Base-by-base conservation (phyloP, 2,888 invertebrate genomes). In the Hydrotaea cyrtoneurina region DNA sequence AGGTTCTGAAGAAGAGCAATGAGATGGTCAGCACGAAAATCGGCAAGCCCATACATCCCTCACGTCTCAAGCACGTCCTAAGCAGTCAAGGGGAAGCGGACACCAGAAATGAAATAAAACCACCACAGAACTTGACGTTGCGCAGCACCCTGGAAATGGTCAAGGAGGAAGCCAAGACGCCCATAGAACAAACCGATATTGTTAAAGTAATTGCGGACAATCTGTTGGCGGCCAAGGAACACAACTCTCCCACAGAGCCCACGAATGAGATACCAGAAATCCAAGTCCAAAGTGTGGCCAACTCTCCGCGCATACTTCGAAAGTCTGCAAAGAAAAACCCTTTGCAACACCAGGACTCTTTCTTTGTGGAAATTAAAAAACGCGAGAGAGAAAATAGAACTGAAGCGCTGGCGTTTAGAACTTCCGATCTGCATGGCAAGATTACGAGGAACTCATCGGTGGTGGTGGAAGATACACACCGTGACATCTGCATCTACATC, bases 1-100 rank as follows among this genome's bases (percentile, higher is more conserved):
- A 91, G 59, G 89, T 92, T 36, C 80, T 91, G 66, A 89, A 89
- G n/a, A 90, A 90, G 64, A 90, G 90, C n/a, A 90, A 90, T 26
- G 91, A 92, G 66, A 78, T 90, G 17, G 87, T 88, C 43, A 74
- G 71, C 15, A 69, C 82, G 71, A 85, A 78, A 39, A 26, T 62
- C 2, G 66, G 66, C 86, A 80, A 78, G 80, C 78, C 0, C 81
- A 87, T 43, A 84, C 17, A 36, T 4, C 86, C 77, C 83, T n/a
- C 84, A 80, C 62, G 86, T 11, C 21, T 43, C 80, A 55, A 78
- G 77, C n/a, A 57, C 83, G 75, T n/a, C 17, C 50, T 10, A 46
- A 57, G 15, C 53, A n/a, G 4, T 17, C 46, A 81, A 72, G 55
- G 17, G 39, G 81, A 82, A n/a, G 10, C n/a, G 23, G 8, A 87